Conservation (phyloP, 2,888 invertebrate species). For the Mesorhabditis sp. region DNA sequence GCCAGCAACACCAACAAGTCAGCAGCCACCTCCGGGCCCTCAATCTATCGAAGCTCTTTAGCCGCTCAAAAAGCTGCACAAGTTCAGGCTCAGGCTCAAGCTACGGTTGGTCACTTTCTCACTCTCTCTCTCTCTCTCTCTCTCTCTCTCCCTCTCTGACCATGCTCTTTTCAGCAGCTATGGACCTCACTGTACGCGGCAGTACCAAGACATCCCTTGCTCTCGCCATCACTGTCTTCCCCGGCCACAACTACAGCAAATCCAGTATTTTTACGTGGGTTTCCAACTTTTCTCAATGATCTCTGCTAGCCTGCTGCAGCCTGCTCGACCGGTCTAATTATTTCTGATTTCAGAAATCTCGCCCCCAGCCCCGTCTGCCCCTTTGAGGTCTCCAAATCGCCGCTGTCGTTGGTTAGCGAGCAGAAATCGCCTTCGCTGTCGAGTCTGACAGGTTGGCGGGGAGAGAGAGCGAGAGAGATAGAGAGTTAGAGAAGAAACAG, state of each 20-base stretch:
- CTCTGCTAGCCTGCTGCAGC: too few relatives aligned
- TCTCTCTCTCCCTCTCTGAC: neutral
- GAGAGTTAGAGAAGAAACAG: too few relatives aligned
- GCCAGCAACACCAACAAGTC: constrained; percentile 2
- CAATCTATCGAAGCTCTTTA: too few relatives aligned
- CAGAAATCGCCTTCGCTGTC: neutral
- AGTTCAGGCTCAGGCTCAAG: neutral
- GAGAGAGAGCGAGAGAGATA: too few relatives aligned
- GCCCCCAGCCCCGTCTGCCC: neutral
- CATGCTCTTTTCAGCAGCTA: neutral
- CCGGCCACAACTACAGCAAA: neutral
- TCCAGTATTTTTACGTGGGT: neutral
- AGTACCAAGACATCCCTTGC: neutral
- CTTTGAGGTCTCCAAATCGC: neutral
- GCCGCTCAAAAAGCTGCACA: neutral
- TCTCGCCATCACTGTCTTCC: neutral
- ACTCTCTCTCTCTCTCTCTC: neutral
- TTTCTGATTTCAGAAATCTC: neutral
- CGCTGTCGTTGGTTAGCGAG: neutral
- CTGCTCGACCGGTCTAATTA: neutral
- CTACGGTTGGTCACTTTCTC: neutral
- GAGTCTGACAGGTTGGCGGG: neutral
- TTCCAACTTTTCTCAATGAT: too few relatives aligned
- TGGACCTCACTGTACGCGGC: constrained; percentile 3
- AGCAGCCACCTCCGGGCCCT: neutral